phyloP scores from a whole-genome alignment of 2,888 invertebrate species.

The Conchocele bisecta region DNA sequence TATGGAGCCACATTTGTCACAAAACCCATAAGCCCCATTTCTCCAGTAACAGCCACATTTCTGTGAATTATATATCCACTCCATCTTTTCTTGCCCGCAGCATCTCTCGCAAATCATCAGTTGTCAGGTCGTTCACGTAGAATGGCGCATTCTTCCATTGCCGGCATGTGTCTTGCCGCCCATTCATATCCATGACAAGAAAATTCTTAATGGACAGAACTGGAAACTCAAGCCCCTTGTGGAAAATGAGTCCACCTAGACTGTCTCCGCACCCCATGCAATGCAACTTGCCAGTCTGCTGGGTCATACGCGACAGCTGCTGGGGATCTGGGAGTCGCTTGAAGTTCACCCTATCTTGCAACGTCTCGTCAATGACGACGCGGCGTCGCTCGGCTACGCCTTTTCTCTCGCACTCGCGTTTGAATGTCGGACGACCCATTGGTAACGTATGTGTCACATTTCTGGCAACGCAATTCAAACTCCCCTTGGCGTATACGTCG shows the following conservation, averaged over 20 bases:
- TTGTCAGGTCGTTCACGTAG: conserved; percentile 40
- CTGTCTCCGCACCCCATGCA: conserved; percentile 67
- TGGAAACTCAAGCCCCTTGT: conserved; percentile 61
- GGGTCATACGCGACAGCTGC: too few relatives aligned
- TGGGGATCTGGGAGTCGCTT: too few relatives aligned
- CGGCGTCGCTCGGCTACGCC: too few relatives aligned
- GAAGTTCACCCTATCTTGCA: conserved; percentile 51
- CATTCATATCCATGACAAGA: conserved; percentile 60
- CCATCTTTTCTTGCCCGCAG: conserved; percentile 16
- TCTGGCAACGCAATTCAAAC: conserved; percentile 72
- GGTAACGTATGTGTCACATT: too few relatives aligned
- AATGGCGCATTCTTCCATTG: conserved; percentile 68
- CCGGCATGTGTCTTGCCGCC: conserved; percentile 57
- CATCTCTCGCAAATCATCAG: conserved; percentile 54
- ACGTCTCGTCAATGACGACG: conserved; percentile 58
- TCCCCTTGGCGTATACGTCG: conserved; percentile 52
- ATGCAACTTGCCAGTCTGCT: conserved; percentile 56
- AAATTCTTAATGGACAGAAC: conserved; percentile 66
- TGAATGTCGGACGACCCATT: too few relatives aligned
- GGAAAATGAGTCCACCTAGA: conserved; percentile 63
- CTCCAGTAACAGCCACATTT: too few relatives aligned
- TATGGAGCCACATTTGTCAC: too few relatives aligned
- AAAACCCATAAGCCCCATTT: too few relatives aligned
- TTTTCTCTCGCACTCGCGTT: too few relatives aligned
- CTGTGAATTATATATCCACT: conserved; percentile 23